Conservation (phyloP, 2,888 invertebrate species). For the Aphrophora alni region DNA sequence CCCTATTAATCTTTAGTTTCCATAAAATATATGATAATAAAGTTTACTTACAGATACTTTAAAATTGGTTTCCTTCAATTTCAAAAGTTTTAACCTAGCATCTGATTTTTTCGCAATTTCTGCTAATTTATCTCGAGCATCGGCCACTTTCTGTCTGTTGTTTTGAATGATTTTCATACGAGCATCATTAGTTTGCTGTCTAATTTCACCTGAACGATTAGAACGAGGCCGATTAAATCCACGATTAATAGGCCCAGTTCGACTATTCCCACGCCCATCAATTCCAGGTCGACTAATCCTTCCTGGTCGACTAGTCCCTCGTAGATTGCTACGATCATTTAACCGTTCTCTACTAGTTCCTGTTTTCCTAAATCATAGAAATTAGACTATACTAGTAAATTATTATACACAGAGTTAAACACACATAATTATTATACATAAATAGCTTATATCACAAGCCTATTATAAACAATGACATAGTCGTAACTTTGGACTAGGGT, state of each 20-base stretch:
- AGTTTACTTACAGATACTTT: not conserved
- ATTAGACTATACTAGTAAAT: not conserved
- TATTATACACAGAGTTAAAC: too few relatives aligned
- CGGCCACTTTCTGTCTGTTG: slow-evolving; percentile 75
- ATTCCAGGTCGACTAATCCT: not conserved
- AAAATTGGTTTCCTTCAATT: slow-evolving; percentile 62
- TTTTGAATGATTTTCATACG: slow-evolving; percentile 80
- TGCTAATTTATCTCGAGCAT: slow-evolving; percentile 81
- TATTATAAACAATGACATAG: too few relatives aligned
- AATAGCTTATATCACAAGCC: too few relatives aligned
- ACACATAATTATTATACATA: too few relatives aligned
- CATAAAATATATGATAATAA: too few relatives aligned
- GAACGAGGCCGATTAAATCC: not conserved
- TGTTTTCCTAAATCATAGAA: not conserved
- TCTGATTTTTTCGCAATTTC: slow-evolving; percentile 77
- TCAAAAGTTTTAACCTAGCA: slow-evolving; percentile 74
- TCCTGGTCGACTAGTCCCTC: not conserved
- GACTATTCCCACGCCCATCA: not conserved
- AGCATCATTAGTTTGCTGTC: slow-evolving; percentile 67
- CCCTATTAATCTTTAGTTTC: too few relatives aligned
- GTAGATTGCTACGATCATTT: not conserved
- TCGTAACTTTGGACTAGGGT: too few relatives aligned
- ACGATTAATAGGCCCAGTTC: not conserved
- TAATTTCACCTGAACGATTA: not conserved
- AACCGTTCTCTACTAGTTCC: not conserved